Conservation (phyloP, 1,140 invertebrate genomes). For the Aphidius gifuensis region DNA sequence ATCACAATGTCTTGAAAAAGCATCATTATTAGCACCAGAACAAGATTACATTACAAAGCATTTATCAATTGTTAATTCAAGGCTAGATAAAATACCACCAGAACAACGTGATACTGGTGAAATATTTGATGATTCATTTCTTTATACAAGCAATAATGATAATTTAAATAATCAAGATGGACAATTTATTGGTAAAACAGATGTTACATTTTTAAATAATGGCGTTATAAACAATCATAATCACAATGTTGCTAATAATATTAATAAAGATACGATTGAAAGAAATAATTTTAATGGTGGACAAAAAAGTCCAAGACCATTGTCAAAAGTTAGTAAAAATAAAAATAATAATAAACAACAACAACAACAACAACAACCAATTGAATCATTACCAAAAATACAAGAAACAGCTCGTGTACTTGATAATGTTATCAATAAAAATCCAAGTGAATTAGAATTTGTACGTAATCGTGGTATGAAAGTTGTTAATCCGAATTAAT, state of each 20-base stretch:
- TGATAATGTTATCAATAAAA: constrained; percentile 8
- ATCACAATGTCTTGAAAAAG: constrained; percentile 78
- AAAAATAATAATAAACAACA: neutral
- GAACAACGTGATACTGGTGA: constrained; percentile 44
- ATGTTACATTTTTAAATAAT: constrained; percentile 42
- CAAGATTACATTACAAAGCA: constrained; percentile 78
- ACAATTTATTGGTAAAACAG: constrained; percentile 41
- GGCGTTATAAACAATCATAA: constrained; percentile 41
- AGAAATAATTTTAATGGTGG: constrained; percentile 5
- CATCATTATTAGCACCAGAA: constrained; percentile 74
- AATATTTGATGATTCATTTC: constrained; percentile 47
- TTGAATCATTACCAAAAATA: constrained; percentile 6
- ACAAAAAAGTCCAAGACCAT: neutral
- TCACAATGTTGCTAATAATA: constrained; percentile 29
- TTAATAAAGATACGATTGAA: constrained; percentile 3
- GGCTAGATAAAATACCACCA: constrained; percentile 46
- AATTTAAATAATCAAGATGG: constrained; percentile 26
- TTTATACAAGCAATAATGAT: constrained; percentile 26
- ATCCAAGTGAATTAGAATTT: constrained; percentile 14
- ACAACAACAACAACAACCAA: neutral
- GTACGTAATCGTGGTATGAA: constrained; percentile 12
- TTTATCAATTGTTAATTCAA: constrained; percentile 76
- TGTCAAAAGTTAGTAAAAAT: neutral
- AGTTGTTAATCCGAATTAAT: constrained; percentile 19
- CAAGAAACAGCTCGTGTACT: constrained; percentile 9